A percentile compares a stretch with the other conserved stretches of the same genome.
These are phyloP conservation scores for Archegozetes longisetosus DNA, from an alignment of 1,140 invertebrate species.

Conservation along the genomic window DNA sequence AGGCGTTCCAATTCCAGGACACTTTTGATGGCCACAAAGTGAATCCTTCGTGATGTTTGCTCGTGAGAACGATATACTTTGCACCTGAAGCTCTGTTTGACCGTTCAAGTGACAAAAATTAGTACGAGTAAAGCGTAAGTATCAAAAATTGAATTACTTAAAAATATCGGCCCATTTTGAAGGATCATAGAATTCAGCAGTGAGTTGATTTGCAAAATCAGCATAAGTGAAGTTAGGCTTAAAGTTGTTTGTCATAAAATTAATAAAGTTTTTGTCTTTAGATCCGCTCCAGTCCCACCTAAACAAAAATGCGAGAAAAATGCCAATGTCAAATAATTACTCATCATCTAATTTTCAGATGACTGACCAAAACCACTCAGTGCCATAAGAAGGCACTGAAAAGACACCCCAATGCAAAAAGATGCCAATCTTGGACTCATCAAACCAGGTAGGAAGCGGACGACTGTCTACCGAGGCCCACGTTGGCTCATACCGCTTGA, in stretches of 20 bases:
- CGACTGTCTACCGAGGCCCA: constrained; percentile 71
- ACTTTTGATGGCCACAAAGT: constrained; percentile 10
- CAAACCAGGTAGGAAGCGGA: constrained; percentile 73
- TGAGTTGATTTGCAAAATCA: constrained; percentile 32
- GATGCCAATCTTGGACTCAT: constrained; percentile 74
- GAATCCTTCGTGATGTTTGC: constrained; percentile 37
- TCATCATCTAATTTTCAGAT: background rate
- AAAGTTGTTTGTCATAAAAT: constrained; percentile 32
- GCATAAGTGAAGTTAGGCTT: constrained; percentile 30
- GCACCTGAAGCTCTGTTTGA: constrained; percentile 17
- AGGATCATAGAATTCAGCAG: constrained; percentile 31
- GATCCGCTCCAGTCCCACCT: constrained; percentile 28
- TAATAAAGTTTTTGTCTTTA: constrained; percentile 12
- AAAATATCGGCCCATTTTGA: constrained; percentile 30
- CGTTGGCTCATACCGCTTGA: constrained; percentile 28
- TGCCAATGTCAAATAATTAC: background rate
- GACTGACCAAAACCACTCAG: constrained; percentile 67
- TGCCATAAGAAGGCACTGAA: constrained; percentile 63
- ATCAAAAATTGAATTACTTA: constrained; percentile 19
- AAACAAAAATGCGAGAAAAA: background rate
- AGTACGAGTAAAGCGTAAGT: no score
- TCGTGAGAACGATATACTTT: constrained; percentile 73
- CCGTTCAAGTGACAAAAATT: no score
- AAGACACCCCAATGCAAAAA: constrained; percentile 89
- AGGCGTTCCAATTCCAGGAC: constrained; percentile 68